Evolutionary conservation across 2,797 vertebrate species (phyloP).

Genomic region (Hemibagrus guttatus): DNA sequence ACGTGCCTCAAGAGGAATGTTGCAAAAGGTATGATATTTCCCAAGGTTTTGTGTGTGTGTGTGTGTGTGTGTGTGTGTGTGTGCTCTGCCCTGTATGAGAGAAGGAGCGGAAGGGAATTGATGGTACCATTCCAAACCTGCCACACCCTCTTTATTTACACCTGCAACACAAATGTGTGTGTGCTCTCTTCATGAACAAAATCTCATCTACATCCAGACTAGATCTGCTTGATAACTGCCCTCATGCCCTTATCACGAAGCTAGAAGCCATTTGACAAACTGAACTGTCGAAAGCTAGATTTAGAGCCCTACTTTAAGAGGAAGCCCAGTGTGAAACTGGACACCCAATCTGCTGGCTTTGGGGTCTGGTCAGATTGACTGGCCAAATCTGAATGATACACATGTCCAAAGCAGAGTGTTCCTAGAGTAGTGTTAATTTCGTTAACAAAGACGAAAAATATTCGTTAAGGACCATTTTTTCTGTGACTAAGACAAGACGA

Average conservation of each 20-base stretch:
- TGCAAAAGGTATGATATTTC: conserved; percentile 13
- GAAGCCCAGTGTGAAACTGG: neutral
- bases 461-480: too few species aligned
- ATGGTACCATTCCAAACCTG: neutral
- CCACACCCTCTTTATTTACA: neutral
- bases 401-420: too few species aligned
- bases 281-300: neutral
- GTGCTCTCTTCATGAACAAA: neutral
- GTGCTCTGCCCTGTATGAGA: neutral
- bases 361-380: neutral
- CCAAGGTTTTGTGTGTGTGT: neutral
- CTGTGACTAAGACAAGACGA: too few species aligned
- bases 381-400: too few species aligned
- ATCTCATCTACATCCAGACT: neutral
- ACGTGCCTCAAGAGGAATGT: neutral
- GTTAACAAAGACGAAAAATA: too few species aligned
- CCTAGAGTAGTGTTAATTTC: too few species aligned
- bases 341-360: neutral
- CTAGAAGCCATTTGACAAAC: neutral
- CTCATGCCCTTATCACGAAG: neutral
- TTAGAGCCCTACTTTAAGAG: too few species aligned
- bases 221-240: neutral
- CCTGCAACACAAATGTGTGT: neutral
- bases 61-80: neutral
- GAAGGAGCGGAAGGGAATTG: neutral